Percentiles rank a stretch among this genome's conserved stretches.
phyloP scores from a whole-genome alignment of 2,888 invertebrate species.

The Gari tellinella region DNA sequence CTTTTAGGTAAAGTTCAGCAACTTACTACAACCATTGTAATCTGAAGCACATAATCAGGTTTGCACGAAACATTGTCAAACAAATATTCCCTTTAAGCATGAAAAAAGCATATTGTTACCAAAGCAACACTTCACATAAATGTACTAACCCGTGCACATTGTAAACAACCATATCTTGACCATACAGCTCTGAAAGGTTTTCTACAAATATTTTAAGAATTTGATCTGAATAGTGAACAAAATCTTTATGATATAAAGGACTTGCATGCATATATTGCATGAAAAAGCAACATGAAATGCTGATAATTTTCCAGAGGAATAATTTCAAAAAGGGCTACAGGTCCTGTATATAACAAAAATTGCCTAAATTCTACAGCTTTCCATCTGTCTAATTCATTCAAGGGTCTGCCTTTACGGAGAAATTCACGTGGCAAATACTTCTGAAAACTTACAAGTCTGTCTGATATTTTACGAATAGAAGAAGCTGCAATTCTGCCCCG shows the following conservation, averaged over 20 bases:
- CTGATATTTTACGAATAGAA: slow-evolving; percentile 21
- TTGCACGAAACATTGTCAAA: no score
- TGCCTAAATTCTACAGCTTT: slow-evolving; percentile 77
- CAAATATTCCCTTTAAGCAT: no score
- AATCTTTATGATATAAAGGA: slow-evolving; percentile 49
- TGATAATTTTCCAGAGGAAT: slow-evolving; percentile 41
- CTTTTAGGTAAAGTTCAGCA: no score
- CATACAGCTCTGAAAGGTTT: slow-evolving; percentile 74
- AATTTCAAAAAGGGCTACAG: slow-evolving; percentile 62
- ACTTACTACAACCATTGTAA: no score
- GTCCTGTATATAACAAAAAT: slow-evolving; percentile 73
- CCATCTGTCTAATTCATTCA: slow-evolving; percentile 70
- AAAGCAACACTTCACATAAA: no score
- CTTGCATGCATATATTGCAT: slow-evolving; percentile 58
- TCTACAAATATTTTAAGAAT: slow-evolving; percentile 68
- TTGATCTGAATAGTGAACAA: slow-evolving; percentile 62
- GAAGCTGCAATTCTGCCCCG: slow-evolving; percentile 15
- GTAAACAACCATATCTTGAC: slow-evolving; percentile 74
- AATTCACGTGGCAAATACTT: slow-evolving; percentile 67
- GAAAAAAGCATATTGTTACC: no score
- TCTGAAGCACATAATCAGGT: no score
- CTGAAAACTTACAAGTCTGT: neutral
- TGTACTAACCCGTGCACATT: slow-evolving; percentile 83
- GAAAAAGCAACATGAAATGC: slow-evolving; percentile 51
- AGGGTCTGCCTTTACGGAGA: slow-evolving; percentile 67